phyloP scores from a whole-genome alignment of 1,140 invertebrate genomes.

The Aphaenogaster rudis region DNA sequence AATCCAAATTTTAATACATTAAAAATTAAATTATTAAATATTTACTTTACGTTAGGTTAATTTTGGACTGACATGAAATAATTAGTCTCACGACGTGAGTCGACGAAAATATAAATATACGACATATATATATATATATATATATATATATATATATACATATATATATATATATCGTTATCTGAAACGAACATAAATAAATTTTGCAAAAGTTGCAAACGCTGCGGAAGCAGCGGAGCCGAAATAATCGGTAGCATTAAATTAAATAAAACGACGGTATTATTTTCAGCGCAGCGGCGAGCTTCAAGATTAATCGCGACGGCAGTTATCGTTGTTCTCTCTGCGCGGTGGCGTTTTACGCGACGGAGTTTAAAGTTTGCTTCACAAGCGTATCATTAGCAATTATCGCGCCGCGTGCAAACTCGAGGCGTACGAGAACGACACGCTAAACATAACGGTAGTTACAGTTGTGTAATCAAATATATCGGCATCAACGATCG shows the following conservation, averaged over 20 bases:
- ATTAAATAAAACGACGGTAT: constrained; percentile 54
- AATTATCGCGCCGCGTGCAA: constrained; percentile 39
- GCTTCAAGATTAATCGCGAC: constrained; percentile 44
- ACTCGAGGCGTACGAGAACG: background rate
- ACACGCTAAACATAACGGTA: constrained; percentile 32
- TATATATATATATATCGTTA: background rate
- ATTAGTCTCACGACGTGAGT: background rate
- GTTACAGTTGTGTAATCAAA: constrained; percentile 45
- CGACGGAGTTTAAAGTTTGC: constrained; percentile 47
- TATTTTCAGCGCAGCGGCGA: constrained; percentile 45
- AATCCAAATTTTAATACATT: constrained; percentile 14
- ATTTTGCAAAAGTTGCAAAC: constrained; percentile 13
- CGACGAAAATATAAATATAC: background rate
- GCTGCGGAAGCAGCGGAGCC: background rate
- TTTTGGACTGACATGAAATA: background rate
- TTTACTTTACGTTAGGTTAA: background rate
- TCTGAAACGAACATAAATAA: constrained; percentile 8
- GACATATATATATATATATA: background rate
- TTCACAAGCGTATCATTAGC: constrained; percentile 56
- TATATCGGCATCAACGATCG: constrained; percentile 56
- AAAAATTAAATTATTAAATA: background rate
- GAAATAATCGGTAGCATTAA: constrained; percentile 49
- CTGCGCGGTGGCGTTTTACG: constrained; percentile 4
- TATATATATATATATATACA: background rate
- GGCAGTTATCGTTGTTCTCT: constrained; percentile 30